Conservation (phyloP, 1,140 invertebrate genomes). For the Drosophila rufa region DNA sequence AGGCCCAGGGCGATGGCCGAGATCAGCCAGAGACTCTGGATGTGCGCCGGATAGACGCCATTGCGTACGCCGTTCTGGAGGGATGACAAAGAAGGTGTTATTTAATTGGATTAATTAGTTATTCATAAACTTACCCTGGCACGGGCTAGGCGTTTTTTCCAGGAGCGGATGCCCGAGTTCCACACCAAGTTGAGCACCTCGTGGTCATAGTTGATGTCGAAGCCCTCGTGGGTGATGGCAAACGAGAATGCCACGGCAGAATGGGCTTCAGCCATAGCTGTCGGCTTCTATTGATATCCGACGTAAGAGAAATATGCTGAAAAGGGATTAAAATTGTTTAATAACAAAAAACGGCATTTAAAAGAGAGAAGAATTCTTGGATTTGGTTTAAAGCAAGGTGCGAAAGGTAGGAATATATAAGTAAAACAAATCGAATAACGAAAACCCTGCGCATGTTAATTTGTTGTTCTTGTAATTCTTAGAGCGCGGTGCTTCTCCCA, state of each 20-base stretch:
- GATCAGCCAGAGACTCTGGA: constrained; percentile 94
- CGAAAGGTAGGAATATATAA: too few species aligned
- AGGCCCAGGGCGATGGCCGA: constrained; percentile 87
- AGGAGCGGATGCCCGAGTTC: constrained; percentile 96
- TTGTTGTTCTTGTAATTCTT: too few species aligned
- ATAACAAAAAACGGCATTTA: neutral
- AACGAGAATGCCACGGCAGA: constrained; percentile 99
- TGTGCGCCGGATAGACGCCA: constrained; percentile 97
- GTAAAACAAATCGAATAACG: too few species aligned
- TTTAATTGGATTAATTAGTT: too few species aligned
- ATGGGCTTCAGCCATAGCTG: constrained; percentile 98
- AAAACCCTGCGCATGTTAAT: too few species aligned
- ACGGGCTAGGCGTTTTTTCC: constrained; percentile 95
- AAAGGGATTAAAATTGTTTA: neutral
- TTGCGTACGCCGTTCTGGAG: constrained; percentile 97
- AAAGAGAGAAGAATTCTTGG: neutral
- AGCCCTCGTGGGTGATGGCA: constrained; percentile 98
- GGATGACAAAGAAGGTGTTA: neutral
- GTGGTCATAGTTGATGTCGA: constrained; percentile 98
- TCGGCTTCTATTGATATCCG: constrained; percentile 24
- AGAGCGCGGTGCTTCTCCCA: neutral
- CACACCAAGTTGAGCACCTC: constrained; percentile 96
- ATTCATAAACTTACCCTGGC: constrained; percentile 89
- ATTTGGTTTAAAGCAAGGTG: too few species aligned
- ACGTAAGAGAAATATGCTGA: constrained; percentile 19